Evolutionary conservation across 2,888 invertebrate species (phyloP).

Genomic region (Myathropa florea): DNA sequence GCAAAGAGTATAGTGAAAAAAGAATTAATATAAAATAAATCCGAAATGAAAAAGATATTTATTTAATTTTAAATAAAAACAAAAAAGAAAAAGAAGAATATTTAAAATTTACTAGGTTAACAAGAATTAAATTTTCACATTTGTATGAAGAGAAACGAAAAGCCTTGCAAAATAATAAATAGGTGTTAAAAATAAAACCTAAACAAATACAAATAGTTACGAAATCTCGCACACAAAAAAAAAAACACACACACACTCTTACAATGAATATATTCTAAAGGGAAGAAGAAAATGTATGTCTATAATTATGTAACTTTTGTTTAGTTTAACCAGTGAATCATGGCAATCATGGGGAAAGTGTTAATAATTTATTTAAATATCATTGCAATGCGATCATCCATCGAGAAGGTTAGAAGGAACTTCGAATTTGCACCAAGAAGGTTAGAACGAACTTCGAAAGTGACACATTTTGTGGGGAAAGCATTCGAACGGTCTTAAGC

Average conservation of each 20-base stretch:
- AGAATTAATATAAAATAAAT: conserved; percentile 19
- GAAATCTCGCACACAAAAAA: conserved; percentile 14
- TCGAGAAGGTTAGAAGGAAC: not conserved
- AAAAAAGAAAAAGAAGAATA: conserved; percentile 21
- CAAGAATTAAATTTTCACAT: conserved; percentile 48
- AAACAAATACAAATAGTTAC: conserved; percentile 4
- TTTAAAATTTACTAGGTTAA: conserved; percentile 1
- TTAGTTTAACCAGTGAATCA: conserved; percentile 19
- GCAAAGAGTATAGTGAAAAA: not conserved
- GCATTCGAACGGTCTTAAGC: too few relatives aligned
- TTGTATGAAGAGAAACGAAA: conserved; percentile 62
- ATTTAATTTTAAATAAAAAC: conserved; percentile 46
- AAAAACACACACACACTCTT: conserved; percentile 42
- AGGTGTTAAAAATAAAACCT: conserved; percentile 16
- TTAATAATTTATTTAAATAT: not conserved
- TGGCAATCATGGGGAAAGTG: conserved; percentile 36
- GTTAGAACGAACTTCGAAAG: not conserved
- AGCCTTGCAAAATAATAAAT: conserved; percentile 50
- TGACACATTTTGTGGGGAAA: too few relatives aligned
- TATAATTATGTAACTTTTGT: not conserved
- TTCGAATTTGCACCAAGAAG: not conserved
- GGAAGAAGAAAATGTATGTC: not conserved
- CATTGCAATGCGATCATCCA: not conserved
- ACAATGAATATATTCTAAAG: conserved; percentile 20
- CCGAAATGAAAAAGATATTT: conserved; percentile 36